Evolutionary conservation across 2,797 vertebrate genomes (phyloP).

Genomic region (Gadopsis marmoratus): DNA sequence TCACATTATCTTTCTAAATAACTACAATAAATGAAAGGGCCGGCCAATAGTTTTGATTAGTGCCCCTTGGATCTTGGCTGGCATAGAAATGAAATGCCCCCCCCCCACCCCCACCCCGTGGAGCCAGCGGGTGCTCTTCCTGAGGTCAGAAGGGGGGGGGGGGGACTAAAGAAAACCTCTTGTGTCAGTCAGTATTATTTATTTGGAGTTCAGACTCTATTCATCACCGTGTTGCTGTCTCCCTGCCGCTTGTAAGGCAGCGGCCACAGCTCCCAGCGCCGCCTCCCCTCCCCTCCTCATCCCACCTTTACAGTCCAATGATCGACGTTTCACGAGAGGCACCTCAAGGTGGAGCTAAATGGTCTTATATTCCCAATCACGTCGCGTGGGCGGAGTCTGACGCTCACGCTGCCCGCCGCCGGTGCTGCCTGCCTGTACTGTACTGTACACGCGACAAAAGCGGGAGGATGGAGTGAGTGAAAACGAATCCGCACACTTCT

Average conservation of each 20-base stretch:
- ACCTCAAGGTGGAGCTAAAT: slow-evolving; percentile 81
- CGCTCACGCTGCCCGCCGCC: slow-evolving; percentile 72
- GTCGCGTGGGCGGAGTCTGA: slow-evolving; percentile 79
- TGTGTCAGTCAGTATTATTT: slow-evolving; percentile 77
- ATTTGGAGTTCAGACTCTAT: slow-evolving; percentile 77
- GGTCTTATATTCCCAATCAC: slow-evolving; percentile 77
- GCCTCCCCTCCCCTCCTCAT: slow-evolving; percentile 56
- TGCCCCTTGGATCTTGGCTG: slow-evolving; percentile 73
- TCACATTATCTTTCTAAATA: slow-evolving; percentile 54
- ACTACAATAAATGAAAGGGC: slow-evolving; percentile 58
- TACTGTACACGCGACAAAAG: slow-evolving; percentile 91
- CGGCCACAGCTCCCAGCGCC: slow-evolving; percentile 56
- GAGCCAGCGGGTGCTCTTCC: slow-evolving; percentile 60
- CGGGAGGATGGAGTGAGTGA: slow-evolving; percentile 82
- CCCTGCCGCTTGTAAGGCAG: slow-evolving; percentile 34
- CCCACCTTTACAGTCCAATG: slow-evolving; percentile 75
- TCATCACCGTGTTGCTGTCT: slow-evolving; percentile 72
- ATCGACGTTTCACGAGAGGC: slow-evolving; percentile 79
- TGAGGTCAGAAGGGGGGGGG: slow-evolving; percentile 71
- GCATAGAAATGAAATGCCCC: slow-evolving; percentile 70
- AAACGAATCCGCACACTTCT: slow-evolving; percentile 70
- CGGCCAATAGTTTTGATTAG: slow-evolving; percentile 69
- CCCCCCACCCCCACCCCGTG: slow-evolving; percentile 57
- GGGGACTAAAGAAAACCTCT: slow-evolving; percentile 74
- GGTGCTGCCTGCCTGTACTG: slow-evolving; percentile 79